Percentiles rank a stretch among this genome's conserved stretches.
phyloP scores from a whole-genome alignment of 2,888 invertebrate species.

The Plagodis pulveraria region DNA sequence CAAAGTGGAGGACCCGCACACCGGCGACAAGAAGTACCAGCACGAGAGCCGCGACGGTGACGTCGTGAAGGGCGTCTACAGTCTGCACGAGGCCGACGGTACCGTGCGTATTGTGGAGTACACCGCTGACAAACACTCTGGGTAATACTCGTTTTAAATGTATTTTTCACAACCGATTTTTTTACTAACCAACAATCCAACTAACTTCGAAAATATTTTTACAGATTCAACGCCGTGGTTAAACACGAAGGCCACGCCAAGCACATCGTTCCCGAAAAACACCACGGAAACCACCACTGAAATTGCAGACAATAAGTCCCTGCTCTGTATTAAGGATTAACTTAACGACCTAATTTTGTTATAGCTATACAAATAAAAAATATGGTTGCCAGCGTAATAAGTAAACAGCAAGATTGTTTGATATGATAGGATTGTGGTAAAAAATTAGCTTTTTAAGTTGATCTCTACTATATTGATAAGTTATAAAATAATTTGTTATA shows the following conservation, averaged over 20 bases:
- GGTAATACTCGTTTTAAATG: constrained; percentile 7
- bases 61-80: constrained; percentile 73
- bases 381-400: no score
- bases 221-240: constrained; percentile 46
- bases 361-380: no score
- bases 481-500: no score
- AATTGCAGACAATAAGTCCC: neutral
- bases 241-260: constrained; percentile 41
- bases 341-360: neutral
- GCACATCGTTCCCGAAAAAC: constrained; percentile 39
- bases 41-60: constrained; percentile 80
- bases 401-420: no score
- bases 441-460: no score
- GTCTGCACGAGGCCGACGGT: constrained; percentile 54
- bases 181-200: neutral
- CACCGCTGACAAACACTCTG: constrained; percentile 38
- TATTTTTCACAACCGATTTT: no score
- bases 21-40: constrained; percentile 80
- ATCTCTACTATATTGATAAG: no score
- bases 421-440: no score
- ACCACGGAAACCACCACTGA: constrained; percentile 28
- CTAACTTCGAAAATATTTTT: neutral
- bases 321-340: neutral
- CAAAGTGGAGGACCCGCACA: constrained; percentile 76
- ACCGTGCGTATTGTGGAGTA: constrained; percentile 57